These are phyloP conservation scores for Oscheius sp. DNA, from an alignment of 2,888 invertebrate genomes.

Conservation along the genomic window DNA sequence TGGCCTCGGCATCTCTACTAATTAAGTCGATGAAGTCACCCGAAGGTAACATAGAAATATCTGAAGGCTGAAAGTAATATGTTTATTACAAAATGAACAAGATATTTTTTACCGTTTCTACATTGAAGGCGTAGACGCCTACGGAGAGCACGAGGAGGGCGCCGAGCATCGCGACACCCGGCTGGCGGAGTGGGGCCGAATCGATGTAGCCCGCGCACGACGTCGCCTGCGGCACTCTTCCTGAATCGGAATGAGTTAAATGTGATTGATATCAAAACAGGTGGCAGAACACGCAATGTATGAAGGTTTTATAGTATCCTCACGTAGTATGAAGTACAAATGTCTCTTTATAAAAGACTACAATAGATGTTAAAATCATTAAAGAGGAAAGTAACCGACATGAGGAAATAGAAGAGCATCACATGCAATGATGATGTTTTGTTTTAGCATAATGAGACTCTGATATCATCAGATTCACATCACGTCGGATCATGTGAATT, in stretches of 20 bases:
- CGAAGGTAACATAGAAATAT: slow-evolving; percentile 42
- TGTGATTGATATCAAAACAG: no score
- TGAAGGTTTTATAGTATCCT: no score
- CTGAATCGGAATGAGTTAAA: slow-evolving; percentile 12
- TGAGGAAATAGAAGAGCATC: no score
- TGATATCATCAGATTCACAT: no score
- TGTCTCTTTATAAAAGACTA: no score
- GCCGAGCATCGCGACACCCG: slow-evolving; percentile 29
- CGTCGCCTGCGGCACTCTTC: slow-evolving; percentile 25
- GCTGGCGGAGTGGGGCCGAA: slow-evolving; percentile 26
- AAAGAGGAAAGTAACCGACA: no score
- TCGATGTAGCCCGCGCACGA: slow-evolving; percentile 16
- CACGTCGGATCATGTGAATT: no score
- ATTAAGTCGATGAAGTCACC: slow-evolving; percentile 66
- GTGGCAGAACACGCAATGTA: no score
- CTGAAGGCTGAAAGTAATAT: slow-evolving; percentile 28
- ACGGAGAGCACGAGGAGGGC: slow-evolving; percentile 28
- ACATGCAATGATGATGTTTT: no score
- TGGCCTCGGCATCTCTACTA: slow-evolving; percentile 62
- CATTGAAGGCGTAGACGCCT: slow-evolving; percentile 26
- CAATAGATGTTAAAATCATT: no score
- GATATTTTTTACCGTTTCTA: slow-evolving; percentile 20
- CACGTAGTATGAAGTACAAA: no score
- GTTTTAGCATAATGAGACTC: no score
- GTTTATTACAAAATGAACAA: neutral